Evolutionary conservation across 2,797 vertebrate genomes (phyloP), one percentile per base, ranked within the genome.

Genomic region (Xenopus petersii): DNA sequence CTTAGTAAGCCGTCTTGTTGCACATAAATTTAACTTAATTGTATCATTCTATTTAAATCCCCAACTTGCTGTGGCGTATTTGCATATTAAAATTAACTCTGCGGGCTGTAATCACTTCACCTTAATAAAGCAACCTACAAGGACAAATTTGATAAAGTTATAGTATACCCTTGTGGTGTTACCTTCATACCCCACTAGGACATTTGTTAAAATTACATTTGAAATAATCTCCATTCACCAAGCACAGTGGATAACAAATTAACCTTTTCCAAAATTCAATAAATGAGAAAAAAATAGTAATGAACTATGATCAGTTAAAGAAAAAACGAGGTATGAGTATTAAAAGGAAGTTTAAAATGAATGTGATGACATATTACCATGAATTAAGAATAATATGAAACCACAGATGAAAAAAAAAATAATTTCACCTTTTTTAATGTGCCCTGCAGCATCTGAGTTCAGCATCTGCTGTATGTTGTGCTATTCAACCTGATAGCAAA

Each of bases 71-170:
- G 80, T 81, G 86, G 80, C 83, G 55, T 81, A 86, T 89, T 89
- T 86, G 80, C 88, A 89, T 88, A 88, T 86, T 88, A 86, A 88
- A 90, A 91, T 90, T 88, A 92, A 89, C 86, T 88, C 82, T 83
- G 82, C 81, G 65, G 82, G 78, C 83, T 87, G 83, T 87, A 89
- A 89, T 88, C 87, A 86, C 80, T 85, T 88, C 81, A 89, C 84
- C 77, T 87, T 85, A 86, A 87, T 84, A 84, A 87, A 83, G 70
- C 74, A 85, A 88, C 79, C 85, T 87, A 82, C 76, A 69, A 81
- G 84, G 85, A 82, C 82, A 88, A 86, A 88, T 86, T 83, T 86
- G 86, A 88, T 89, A 83, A 88, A 88, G 87, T 84, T 83, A 80
- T 82, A 89, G 83, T 85, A 87, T 83, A 86, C 86, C 75, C 86